A percentile compares a stretch with the other conserved stretches of the same genome.
Conservation (phyloP, 2,888 invertebrate species). For the Scelioninae gen. 1 region DNA sequence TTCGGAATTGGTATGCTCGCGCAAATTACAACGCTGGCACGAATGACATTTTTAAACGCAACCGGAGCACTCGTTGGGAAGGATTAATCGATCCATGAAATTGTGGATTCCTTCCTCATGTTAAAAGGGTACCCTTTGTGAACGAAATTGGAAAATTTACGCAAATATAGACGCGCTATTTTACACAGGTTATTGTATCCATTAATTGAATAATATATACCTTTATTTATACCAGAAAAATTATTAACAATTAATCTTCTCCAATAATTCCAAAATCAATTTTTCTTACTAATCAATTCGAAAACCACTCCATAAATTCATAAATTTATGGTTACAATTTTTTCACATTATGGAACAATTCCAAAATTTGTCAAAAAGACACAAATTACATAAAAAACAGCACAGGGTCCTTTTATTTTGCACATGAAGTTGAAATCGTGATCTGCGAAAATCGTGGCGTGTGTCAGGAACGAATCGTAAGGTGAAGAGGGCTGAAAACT, state of each 20-base stretch:
- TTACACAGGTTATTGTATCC: too few relatives aligned
- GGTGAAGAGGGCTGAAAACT: constrained; percentile 64
- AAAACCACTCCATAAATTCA: too few relatives aligned
- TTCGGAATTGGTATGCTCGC: constrained; percentile 49
- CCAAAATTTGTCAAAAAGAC: too few relatives aligned
- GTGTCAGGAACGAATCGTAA: constrained; percentile 58
- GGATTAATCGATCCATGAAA: constrained; percentile 68
- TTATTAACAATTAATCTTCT: too few relatives aligned
- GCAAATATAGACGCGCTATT: background rate
- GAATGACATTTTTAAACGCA: constrained; percentile 69
- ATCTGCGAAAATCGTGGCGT: constrained; percentile 44
- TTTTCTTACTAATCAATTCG: too few relatives aligned
- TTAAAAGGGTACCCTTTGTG: constrained; percentile 17
- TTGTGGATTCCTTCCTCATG: constrained; percentile 55
- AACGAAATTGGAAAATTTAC: constrained; percentile 29
- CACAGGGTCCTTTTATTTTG: background rate
- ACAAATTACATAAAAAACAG: too few relatives aligned
- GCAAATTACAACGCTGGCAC: constrained; percentile 57
- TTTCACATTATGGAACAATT: too few relatives aligned
- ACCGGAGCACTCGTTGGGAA: constrained; percentile 57
- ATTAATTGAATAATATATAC: too few relatives aligned
- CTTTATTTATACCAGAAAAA: too few relatives aligned
- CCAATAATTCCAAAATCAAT: too few relatives aligned
- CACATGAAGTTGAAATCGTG: constrained; percentile 20
- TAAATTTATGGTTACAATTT: too few relatives aligned